These are phyloP conservation scores for Muscidifurax raptorellus DNA, from an alignment of 1,140 invertebrate species.

Conservation along the genomic window DNA sequence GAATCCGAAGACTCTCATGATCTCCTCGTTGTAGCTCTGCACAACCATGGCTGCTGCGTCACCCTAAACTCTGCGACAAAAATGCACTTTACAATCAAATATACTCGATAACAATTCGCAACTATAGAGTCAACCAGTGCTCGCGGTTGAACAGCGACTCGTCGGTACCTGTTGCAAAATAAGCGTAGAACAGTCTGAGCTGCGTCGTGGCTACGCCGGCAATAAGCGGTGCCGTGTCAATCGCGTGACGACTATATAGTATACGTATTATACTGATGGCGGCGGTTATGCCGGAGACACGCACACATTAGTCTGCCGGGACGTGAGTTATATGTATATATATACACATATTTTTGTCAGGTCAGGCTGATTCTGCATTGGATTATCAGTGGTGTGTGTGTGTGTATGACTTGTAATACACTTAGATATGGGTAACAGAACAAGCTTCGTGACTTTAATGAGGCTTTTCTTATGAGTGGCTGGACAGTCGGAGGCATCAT, in stretches of 20 bases:
- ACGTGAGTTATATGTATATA: neutral
- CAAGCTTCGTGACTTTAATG: too few species aligned
- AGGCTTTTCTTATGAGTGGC: too few species aligned
- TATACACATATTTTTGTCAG: neutral
- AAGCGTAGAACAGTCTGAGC: neutral
- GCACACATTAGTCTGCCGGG: neutral
- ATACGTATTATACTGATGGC: neutral
- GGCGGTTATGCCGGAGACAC: too few species aligned
- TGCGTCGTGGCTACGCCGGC: neutral
- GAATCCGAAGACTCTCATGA: constrained; percentile 76
- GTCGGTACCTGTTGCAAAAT: neutral
- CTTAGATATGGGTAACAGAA: too few species aligned
- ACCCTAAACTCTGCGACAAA: neutral
- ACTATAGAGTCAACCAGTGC: too few species aligned
- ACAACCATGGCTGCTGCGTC: constrained; percentile 21
- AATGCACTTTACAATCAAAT: too few species aligned
- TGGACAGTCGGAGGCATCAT: neutral
- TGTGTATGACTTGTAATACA: too few species aligned
- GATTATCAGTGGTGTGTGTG: too few species aligned
- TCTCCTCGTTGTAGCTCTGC: constrained; percentile 24
- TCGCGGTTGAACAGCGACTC: too few species aligned
- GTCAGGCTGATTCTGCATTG: too few species aligned
- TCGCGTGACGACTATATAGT: neutral
- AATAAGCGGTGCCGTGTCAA: neutral
- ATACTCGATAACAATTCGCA: too few species aligned